Evolutionary conservation across 2,113 vertebrate species (phyloP).

Genomic region (Phalacrocorax brasilianus): DNA sequence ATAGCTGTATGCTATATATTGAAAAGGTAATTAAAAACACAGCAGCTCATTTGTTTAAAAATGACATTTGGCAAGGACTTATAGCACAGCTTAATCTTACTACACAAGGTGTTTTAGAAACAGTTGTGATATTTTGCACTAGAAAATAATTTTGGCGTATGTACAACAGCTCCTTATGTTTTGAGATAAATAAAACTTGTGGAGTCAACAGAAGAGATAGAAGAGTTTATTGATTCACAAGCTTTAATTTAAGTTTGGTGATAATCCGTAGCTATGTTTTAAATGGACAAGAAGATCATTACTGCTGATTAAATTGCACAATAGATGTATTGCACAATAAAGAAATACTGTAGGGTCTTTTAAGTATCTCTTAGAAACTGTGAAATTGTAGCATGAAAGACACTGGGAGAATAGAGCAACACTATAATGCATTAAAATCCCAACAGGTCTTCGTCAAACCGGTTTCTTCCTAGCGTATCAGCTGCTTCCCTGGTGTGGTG

Average conservation of each 20-base stretch:
- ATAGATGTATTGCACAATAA: background rate
- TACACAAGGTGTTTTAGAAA: background rate
- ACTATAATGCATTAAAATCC: background rate
- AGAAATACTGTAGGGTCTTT: background rate
- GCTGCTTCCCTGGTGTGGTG: background rate
- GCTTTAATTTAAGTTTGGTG: background rate
- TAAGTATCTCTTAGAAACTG: background rate
- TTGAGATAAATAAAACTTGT: background rate
- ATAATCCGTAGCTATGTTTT: background rate
- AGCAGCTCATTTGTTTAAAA: background rate
- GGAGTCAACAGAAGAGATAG: background rate
- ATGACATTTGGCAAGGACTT: background rate
- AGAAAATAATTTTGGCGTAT: background rate
- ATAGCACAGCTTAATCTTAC: background rate
- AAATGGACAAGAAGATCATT: background rate
- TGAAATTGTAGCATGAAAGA: background rate
- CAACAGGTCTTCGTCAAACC: background rate
- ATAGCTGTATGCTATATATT: background rate
- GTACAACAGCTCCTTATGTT: background rate
- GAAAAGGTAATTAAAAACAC: background rate
- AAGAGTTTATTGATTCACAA: background rate
- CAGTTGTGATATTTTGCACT: background rate
- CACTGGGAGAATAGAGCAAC: background rate
- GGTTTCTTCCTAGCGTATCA: background rate
- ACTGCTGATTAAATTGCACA: background rate